Evolutionary conservation across 2,113 vertebrate genomes (phyloP).

Genomic region (Hymenochirus boettgeri): DNA sequence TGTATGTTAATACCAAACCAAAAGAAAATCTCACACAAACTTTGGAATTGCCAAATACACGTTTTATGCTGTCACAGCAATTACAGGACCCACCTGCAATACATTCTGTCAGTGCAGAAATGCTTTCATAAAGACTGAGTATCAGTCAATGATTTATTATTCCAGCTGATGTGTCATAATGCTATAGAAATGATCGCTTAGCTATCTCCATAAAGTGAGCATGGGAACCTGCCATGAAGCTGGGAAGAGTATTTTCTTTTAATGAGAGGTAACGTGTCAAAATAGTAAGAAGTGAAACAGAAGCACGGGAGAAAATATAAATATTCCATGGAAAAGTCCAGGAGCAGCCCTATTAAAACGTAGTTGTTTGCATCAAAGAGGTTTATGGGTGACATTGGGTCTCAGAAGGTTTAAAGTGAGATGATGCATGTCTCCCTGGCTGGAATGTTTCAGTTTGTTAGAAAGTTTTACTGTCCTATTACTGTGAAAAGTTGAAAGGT

Average conservation of each 20-base stretch:
- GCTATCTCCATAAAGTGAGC: neutral
- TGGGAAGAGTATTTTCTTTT: constrained; percentile 13
- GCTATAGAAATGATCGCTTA: constrained; percentile 3
- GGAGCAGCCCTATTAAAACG: neutral
- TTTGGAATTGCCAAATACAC: neutral
- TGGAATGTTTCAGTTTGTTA: neutral
- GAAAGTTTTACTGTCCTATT: neutral
- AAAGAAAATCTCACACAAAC: too few relatives aligned
- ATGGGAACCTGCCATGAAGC: constrained; percentile 19
- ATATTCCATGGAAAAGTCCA: neutral
- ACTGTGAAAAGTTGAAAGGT: neutral
- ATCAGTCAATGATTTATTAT: constrained; percentile 25
- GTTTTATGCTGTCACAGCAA: neutral
- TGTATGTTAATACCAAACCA: too few relatives aligned
- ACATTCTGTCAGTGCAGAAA: neutral
- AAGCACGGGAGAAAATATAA: neutral
- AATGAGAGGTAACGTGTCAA: constrained; percentile 36
- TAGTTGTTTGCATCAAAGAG: neutral
- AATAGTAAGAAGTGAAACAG: neutral
- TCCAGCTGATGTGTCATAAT: constrained; percentile 20
- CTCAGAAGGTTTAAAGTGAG: neutral
- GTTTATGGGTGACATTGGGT: neutral
- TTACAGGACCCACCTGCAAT: neutral
- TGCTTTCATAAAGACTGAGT: constrained; percentile 5
- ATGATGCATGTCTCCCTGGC: neutral